A percentile compares a stretch with the other conserved stretches of the same genome.
Conservation (phyloP, 2,797 vertebrate genomes). For the Falco biarmicus region DNA sequence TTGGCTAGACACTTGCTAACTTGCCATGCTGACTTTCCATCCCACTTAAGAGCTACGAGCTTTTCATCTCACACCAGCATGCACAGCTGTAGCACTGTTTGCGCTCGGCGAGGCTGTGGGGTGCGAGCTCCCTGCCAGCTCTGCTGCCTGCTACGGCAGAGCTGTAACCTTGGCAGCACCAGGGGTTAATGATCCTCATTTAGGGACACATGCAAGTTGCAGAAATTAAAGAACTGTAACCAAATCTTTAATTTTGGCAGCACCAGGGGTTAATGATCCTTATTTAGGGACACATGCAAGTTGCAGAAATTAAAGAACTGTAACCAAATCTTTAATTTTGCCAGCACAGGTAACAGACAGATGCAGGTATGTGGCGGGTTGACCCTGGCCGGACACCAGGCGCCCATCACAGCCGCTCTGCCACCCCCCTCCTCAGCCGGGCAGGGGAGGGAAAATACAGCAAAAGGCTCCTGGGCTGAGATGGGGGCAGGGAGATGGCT, state of each 20-base stretch:
- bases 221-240: neutral
- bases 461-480: too few species aligned
- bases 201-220: neutral
- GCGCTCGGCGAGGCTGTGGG: neutral
- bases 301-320: neutral
- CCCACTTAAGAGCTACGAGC: neutral
- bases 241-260: neutral
- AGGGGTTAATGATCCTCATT: fast-evolving
- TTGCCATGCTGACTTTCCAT: neutral
- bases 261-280: fast-evolving
- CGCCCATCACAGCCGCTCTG: too few species aligned
- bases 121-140: neutral
- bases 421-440: too few species aligned
- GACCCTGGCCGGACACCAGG: too few species aligned
- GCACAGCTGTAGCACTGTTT: fast-evolving
- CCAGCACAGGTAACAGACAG: neutral
- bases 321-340: neutral
- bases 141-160: neutral
- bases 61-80: fast-evolving
- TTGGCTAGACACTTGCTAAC: neutral
- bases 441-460: too few species aligned
- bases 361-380: neutral
- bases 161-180: neutral
- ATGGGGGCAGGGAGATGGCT: too few species aligned
- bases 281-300: neutral